These are phyloP conservation scores for Epicauta chinensis DNA, from an alignment of 1,140 invertebrate species.

Conservation along the genomic window DNA sequence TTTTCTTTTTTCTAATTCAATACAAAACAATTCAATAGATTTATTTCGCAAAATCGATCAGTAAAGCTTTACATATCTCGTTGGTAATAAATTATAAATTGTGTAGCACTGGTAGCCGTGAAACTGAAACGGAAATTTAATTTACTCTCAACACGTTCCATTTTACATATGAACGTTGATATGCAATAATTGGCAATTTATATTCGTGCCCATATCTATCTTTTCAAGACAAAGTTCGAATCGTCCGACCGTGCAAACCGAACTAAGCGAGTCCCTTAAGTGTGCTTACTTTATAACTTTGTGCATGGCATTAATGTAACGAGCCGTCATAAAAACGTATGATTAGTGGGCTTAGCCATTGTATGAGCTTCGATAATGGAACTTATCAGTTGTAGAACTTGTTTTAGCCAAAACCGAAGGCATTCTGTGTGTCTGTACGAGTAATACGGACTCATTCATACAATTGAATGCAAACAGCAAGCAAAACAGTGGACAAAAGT, in stretches of 20 bases:
- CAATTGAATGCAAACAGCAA: too few species aligned
- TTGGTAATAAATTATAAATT: too few species aligned
- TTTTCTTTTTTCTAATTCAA: too few species aligned
- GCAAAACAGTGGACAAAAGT: too few species aligned
- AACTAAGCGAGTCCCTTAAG: conserved; percentile 5
- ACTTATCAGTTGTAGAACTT: neutral
- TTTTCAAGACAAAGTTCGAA: conserved; percentile 7
- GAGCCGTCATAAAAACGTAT: conserved; percentile 14
- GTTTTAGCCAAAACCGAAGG: too few species aligned
- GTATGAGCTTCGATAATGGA: neutral
- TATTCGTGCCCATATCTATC: conserved; percentile 24
- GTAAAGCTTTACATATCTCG: too few species aligned
- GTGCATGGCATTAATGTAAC: conserved; percentile 10
- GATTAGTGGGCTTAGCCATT: neutral
- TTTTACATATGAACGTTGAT: conserved; percentile 30
- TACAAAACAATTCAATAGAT: too few species aligned
- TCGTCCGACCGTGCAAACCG: neutral
- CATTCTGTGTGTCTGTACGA: too few species aligned
- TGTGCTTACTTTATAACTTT: conserved; percentile 15
- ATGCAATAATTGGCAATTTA: conserved; percentile 36
- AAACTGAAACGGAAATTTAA: conserved; percentile 36
- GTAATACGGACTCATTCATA: too few species aligned
- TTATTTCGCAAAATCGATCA: too few species aligned
- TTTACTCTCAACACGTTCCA: conserved; percentile 35
- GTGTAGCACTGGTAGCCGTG: conserved; percentile 19